Conservation (phyloP, 2,113 vertebrate genomes). For the Phylloscopus trochilus region DNA sequence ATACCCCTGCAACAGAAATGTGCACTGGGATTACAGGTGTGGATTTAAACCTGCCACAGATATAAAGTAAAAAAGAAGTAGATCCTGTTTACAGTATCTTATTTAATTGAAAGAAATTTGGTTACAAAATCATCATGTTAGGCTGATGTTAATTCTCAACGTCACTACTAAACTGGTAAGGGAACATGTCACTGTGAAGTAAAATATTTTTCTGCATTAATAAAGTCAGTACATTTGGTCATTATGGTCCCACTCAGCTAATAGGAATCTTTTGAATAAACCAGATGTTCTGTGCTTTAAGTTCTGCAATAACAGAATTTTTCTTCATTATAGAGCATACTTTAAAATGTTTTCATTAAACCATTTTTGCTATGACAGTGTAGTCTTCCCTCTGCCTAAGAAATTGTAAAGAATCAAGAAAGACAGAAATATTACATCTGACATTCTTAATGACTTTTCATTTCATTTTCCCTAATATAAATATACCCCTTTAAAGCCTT, state of each 20-base stretch:
- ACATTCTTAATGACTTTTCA: background rate
- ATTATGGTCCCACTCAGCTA: background rate
- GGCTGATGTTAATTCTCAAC: background rate
- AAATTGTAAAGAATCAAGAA: background rate
- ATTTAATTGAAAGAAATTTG: background rate
- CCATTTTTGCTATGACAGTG: background rate
- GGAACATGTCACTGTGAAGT: background rate
- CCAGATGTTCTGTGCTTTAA: background rate
- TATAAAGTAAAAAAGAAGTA: background rate
- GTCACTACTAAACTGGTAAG: background rate
- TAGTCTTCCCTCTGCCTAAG: background rate
- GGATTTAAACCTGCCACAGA: background rate
- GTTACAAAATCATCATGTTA: background rate
- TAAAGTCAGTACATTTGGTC: background rate
- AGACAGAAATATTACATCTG: background rate
- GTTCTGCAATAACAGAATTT: background rate
- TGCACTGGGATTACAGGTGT: background rate
- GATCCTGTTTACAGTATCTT: background rate
- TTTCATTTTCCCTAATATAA: background rate
- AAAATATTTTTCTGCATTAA: background rate
- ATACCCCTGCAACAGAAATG: background rate
- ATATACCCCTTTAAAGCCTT: background rate
- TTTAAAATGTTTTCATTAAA: background rate
- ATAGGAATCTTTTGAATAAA: background rate
- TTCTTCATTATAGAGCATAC: background rate